Conservation (phyloP, 2,888 invertebrate genomes). For the Ligdia adustata region DNA sequence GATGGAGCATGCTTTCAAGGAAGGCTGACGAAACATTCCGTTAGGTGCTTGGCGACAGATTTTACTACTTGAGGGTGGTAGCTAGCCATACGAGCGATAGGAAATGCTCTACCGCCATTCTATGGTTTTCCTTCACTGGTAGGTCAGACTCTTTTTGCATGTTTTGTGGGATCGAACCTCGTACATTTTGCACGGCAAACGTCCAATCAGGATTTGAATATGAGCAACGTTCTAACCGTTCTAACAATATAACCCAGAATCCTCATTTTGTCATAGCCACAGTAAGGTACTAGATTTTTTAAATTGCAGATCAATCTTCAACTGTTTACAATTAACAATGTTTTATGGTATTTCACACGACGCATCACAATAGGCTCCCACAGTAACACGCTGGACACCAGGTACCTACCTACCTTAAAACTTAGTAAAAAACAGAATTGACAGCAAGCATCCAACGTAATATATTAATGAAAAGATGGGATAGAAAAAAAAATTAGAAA, state of each 20-base stretch:
- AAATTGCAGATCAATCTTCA: conserved; percentile 34
- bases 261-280: too few relatives aligned
- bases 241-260: too few relatives aligned
- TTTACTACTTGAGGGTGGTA: too few relatives aligned
- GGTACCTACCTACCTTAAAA: conserved; percentile 63
- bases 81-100: too few relatives aligned
- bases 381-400: conserved; percentile 63
- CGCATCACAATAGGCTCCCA: conserved; percentile 54
- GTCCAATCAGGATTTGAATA: conserved; percentile 1
- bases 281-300: conserved; percentile 10
- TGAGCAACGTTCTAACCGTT: neutral
- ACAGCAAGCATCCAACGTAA: conserved; percentile 72
- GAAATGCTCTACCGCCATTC: too few relatives aligned
- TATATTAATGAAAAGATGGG: conserved; percentile 82
- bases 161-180: too few relatives aligned
- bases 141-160: too few relatives aligned
- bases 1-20: too few relatives aligned
- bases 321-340: conserved; percentile 44
- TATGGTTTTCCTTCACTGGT: too few relatives aligned
- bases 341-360: conserved; percentile 55
- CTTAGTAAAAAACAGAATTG: conserved; percentile 60
- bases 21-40: too few relatives aligned
- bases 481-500: conserved; percentile 68
- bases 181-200: too few relatives aligned
- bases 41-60: too few relatives aligned